Conservation (phyloP, 2,797 vertebrate genomes). For the Gambusia yucatana region DNA sequence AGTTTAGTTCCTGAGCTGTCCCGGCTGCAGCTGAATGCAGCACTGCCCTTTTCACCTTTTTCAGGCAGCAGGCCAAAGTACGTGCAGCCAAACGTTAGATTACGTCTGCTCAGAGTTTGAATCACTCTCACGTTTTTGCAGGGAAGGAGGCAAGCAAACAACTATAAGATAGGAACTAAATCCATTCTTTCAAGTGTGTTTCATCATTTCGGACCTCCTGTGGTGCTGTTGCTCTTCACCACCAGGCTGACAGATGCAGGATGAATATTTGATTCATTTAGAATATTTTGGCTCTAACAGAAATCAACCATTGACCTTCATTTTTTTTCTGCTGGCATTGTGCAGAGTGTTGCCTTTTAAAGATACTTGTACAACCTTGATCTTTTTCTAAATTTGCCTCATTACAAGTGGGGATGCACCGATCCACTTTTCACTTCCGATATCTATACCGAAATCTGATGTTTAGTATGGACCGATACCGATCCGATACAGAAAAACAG, state of each 20-base stretch:
- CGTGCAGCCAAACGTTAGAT: constrained; percentile 42
- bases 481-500: too few relatives aligned
- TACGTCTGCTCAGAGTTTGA: constrained; percentile 24
- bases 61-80: constrained; percentile 24
- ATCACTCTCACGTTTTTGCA: constrained; percentile 27
- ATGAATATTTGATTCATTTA: background rate
- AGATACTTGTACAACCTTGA: too few relatives aligned
- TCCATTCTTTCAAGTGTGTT: constrained; percentile 13
- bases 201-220: constrained; percentile 11
- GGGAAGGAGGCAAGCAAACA: constrained; percentile 14
- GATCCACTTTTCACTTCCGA: too few relatives aligned
- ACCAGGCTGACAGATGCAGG: constrained; percentile 14
- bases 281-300: background rate
- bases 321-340: too few relatives aligned
- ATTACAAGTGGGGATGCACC: too few relatives aligned
- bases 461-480: too few relatives aligned
- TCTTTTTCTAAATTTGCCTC: too few relatives aligned
- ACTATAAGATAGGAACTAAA: background rate
- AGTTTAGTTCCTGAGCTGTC: constrained; percentile 21
- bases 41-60: constrained; percentile 54
- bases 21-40: constrained; percentile 42
- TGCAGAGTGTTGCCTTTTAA: too few relatives aligned
- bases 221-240: constrained; percentile 21
- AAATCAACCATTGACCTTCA: background rate
- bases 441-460: too few relatives aligned